Base-by-base conservation (phyloP, 2,113 vertebrate genomes). In the Melanerpes aurifrons region DNA sequence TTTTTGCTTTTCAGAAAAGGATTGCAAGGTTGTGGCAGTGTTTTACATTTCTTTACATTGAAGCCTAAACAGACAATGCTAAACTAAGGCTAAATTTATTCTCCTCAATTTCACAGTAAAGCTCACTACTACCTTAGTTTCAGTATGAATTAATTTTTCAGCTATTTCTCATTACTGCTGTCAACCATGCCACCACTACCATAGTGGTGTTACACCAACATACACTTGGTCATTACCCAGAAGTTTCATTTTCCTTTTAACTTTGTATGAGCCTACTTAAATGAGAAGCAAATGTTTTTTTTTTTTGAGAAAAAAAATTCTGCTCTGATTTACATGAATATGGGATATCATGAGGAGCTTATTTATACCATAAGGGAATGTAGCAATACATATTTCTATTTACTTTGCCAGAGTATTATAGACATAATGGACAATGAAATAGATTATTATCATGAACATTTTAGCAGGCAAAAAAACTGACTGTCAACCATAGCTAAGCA, bases 101-200 rank as follows among this genome's bases (percentile, higher is more conserved):
- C n/a, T 81, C 22, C 81, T 90, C 73, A 74, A 31, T 75, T 96
- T 91, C 16, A 37, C 6, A 32, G 50, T 35, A 79, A 17, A 92
- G 3, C 13, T 73, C 10, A 9, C n/a, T 47, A 69, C 18, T 90
- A 43, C 13, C 9, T 87, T 88, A 40, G 12, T 82, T 92, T 47
- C 58, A 59, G 22, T 5, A 3, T 50, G 71, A 94, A 90, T 62
- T 21, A 73, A 6, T 66, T 87, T 78, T 82, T 75, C 14, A 84
- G 35, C 53, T 72, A 6, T 87, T 95, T 93, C 67, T 79, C n/a
- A 94, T 7, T 50, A 63, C 7, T 43, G 9, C 1, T 92, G 56
- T 28, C 56, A 73, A 73, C 32, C 73, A 10, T 6, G 56, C 0
- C 18, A 63, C 29, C 9, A 45, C 40, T 47, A 2, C 29, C 43